phyloP scores from a whole-genome alignment of 2,888 invertebrate genomes.

The Drosophila niveifrons region DNA sequence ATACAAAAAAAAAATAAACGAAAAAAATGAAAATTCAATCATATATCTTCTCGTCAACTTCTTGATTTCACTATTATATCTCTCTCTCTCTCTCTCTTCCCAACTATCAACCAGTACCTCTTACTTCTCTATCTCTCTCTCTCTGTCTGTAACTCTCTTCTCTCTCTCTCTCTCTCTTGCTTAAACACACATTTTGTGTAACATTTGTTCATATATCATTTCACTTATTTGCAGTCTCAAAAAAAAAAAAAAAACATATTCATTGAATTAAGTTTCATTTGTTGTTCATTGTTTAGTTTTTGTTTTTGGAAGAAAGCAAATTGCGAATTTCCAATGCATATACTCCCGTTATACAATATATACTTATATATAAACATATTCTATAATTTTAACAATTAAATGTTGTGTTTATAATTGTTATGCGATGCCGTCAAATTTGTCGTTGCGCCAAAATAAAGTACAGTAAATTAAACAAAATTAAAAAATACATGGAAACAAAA shows the following conservation, averaged over 20 bases:
- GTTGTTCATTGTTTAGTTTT: constrained; percentile 25
- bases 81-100: constrained; percentile 41
- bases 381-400: constrained; percentile 60
- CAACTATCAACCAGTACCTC: constrained; percentile 42
- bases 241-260: constrained; percentile 30
- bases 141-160: constrained; percentile 21
- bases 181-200: constrained; percentile 54
- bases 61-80: constrained; percentile 52
- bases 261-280: constrained; percentile 18
- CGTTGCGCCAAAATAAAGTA: constrained; percentile 68
- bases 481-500: background rate
- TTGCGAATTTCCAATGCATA: constrained; percentile 51
- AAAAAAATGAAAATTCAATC: constrained; percentile 55
- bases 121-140: constrained; percentile 33
- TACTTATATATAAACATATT: constrained; percentile 51
- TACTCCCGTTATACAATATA: constrained; percentile 38
- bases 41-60: constrained; percentile 45
- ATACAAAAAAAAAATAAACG: constrained; percentile 41
- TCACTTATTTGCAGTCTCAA: constrained; percentile 37
- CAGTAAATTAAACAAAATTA: constrained; percentile 16
- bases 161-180: constrained; percentile 42
- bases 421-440: constrained; percentile 64
- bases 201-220: constrained; percentile 45
- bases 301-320: constrained; percentile 38
- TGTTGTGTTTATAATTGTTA: constrained; percentile 75